Evolutionary conservation across 2,797 vertebrate species (phyloP).

Genomic region (Periophthalmus magnuspinnatus): DNA sequence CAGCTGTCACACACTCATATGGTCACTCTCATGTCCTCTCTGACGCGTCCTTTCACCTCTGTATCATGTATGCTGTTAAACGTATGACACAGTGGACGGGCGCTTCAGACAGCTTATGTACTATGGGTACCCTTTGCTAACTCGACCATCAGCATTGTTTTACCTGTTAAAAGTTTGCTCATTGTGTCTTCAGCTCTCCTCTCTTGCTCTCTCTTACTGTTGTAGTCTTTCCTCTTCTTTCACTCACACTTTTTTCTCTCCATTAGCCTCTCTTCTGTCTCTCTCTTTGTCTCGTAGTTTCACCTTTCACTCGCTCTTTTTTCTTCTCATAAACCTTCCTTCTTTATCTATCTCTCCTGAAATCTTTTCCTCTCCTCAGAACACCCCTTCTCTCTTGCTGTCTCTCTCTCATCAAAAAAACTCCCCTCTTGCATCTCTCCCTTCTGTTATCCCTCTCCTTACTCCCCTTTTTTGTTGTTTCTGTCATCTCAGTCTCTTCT

Average conservation of each 20-base stretch:
- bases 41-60: not conserved
- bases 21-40: not conserved
- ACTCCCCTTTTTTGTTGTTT: not conserved
- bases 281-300: not conserved
- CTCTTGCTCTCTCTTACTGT: not conserved
- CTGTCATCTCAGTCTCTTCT: not conserved
- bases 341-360: not conserved
- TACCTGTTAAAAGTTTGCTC: slow-evolving; percentile 53
- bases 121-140: slow-evolving; percentile 31
- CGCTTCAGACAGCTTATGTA: slow-evolving; percentile 55
- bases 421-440: not conserved
- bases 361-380: too few relatives aligned
- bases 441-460: too few relatives aligned
- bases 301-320: too few relatives aligned
- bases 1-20: not conserved
- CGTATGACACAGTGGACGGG: slow-evolving; percentile 14
- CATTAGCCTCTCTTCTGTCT: not conserved
- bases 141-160: slow-evolving; percentile 21
- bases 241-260: not conserved
- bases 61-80: not conserved
- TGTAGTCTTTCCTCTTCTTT: not conserved
- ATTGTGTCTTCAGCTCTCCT: slow-evolving; percentile 32
- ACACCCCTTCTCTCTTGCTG: too few relatives aligned
- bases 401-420: not conserved
- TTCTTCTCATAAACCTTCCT: not conserved